Evolutionary conservation across 2,113 vertebrate genomes (phyloP).

Genomic region (Ictidomys tridecemlineatus): DNA sequence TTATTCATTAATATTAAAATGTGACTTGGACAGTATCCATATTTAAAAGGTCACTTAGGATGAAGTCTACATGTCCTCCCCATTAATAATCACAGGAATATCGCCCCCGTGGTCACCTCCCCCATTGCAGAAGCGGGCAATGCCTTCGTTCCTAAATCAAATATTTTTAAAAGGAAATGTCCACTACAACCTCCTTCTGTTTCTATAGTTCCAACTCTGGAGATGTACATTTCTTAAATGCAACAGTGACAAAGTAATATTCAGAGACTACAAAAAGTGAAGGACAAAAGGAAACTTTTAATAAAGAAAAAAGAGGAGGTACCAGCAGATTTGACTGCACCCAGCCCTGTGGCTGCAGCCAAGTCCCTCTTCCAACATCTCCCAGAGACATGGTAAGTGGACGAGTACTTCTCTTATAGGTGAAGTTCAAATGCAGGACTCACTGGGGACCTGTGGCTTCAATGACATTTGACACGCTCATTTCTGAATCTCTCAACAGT

Average conservation of each 20-base stretch:
- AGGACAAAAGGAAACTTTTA: not conserved
- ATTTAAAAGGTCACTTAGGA: not conserved
- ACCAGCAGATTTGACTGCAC: not conserved
- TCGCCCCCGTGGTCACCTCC: fast-evolving
- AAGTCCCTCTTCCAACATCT: fast-evolving
- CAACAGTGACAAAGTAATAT: not conserved
- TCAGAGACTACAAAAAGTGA: not conserved
- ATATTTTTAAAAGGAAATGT: not conserved
- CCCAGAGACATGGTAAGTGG: fast-evolving
- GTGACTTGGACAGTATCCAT: not conserved
- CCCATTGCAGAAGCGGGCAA: not conserved
- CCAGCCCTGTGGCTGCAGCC: not conserved
- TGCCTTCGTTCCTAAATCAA: not conserved
- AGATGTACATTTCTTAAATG: not conserved
- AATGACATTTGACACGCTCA: fast-evolving
- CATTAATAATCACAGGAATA: not conserved
- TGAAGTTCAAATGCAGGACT: no score
- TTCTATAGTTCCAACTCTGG: not conserved
- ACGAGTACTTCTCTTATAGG: fast-evolving
- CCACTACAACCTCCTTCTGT: fast-evolving
- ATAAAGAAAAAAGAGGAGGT: not conserved
- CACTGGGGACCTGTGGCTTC: not conserved
- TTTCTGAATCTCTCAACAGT: not conserved
- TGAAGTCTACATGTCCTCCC: not conserved
- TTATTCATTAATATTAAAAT: not conserved